Percentiles rank a stretch among this genome's conserved stretches.
phyloP scores from a whole-genome alignment of 1,140 invertebrate genomes.

The Calosoma granatense region DNA sequence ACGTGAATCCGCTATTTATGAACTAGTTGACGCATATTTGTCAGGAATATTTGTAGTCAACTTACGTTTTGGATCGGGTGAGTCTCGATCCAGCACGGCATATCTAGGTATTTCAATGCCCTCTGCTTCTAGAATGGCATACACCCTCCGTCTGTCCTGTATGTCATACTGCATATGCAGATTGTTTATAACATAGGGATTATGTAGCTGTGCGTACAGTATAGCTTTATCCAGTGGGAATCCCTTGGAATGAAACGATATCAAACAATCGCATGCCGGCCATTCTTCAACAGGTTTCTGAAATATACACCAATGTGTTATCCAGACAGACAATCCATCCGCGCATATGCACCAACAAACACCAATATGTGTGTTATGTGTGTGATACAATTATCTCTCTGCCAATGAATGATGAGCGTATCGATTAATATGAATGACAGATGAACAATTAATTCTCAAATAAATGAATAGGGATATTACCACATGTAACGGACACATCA shows the following conservation, averaged over 20 bases:
- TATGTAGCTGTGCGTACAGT: slow-evolving; percentile 84
- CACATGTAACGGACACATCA: too few relatives aligned
- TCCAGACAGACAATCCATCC: too few relatives aligned
- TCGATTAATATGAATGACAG: too few relatives aligned
- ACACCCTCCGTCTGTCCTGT: slow-evolving; percentile 87
- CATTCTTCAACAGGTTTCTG: slow-evolving; percentile 94
- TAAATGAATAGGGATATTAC: too few relatives aligned
- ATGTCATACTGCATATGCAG: slow-evolving; percentile 98
- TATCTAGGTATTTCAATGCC: slow-evolving; percentile 97
- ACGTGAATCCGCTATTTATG: background rate
- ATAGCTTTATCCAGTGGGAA: slow-evolving; percentile 98
- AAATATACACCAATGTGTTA: too few relatives aligned
- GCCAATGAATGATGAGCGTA: too few relatives aligned
- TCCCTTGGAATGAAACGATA: slow-evolving; percentile 97
- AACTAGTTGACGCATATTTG: background rate
- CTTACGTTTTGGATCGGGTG: slow-evolving; percentile 79
- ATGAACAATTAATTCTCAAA: too few relatives aligned
- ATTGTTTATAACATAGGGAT: slow-evolving; percentile 97
- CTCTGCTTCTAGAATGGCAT: slow-evolving; percentile 85
- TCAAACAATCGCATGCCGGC: slow-evolving; percentile 95
- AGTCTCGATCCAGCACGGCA: slow-evolving; percentile 92
- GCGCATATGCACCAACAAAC: too few relatives aligned
- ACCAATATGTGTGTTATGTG: too few relatives aligned
- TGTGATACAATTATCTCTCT: too few relatives aligned
- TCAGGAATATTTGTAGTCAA: slow-evolving; percentile 18